These are phyloP conservation scores for Tyria jacobaeae DNA, from an alignment of 2,888 invertebrate species.

Conservation along the genomic window DNA sequence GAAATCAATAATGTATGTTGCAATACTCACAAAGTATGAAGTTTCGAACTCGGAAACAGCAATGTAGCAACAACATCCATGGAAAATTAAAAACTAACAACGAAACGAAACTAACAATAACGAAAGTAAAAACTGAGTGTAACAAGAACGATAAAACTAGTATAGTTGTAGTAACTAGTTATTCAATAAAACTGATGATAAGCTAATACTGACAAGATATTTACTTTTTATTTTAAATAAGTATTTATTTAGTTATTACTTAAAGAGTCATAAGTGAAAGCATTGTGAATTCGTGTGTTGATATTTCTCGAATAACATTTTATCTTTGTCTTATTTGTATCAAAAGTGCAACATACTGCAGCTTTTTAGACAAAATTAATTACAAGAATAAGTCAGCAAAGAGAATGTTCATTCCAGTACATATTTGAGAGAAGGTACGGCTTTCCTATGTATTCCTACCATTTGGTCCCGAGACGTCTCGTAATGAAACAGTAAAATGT, in stretches of 20 bases:
- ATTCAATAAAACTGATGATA: background rate
- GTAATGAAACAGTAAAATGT: slow-evolving; percentile 52
- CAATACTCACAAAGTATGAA: background rate
- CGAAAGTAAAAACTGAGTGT: background rate
- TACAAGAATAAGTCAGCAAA: slow-evolving; percentile 33
- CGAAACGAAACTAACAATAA: too few relatives aligned
- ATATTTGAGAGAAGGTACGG: slow-evolving; percentile 43
- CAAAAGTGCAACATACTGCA: background rate
- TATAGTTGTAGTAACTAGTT: background rate
- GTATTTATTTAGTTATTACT: too few relatives aligned
- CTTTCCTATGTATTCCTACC: slow-evolving; percentile 46
- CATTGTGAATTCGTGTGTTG: background rate
- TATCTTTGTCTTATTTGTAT: background rate
- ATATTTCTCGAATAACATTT: background rate
- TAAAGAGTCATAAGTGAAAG: too few relatives aligned
- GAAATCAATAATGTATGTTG: slow-evolving; percentile 8
- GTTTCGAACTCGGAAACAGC: slow-evolving; percentile 1
- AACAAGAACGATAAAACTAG: slow-evolving; percentile 3
- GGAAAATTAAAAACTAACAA: background rate
- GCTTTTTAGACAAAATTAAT: slow-evolving; percentile 41
- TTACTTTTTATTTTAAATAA: background rate
- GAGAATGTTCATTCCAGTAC: slow-evolving; percentile 56
- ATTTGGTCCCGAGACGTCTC: slow-evolving; percentile 41
- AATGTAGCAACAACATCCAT: slow-evolving; percentile 4
- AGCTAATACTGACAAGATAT: background rate